Conservation (phyloP, 2,797 vertebrate genomes). For the Thamnophis elegans region DNA sequence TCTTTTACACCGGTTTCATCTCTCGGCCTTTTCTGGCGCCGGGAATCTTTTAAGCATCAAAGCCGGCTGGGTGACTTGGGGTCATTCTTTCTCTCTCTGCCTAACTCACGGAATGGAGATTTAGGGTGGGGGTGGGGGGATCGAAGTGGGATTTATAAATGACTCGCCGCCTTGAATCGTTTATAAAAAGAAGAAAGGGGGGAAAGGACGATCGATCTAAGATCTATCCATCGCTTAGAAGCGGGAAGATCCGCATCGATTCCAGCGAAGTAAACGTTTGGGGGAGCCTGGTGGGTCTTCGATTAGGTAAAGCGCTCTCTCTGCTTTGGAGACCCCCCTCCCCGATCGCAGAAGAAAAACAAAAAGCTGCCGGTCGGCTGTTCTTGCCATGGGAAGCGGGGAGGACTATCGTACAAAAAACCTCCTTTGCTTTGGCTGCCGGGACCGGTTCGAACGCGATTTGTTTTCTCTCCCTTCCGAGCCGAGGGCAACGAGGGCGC, state of each 20-base stretch:
- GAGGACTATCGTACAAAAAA: neutral
- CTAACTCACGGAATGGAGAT: neutral
- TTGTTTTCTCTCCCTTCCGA: neutral
- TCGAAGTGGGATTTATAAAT: neutral
- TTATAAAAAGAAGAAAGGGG: neutral
- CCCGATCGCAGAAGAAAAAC: neutral
- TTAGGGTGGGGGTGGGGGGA: accelerated
- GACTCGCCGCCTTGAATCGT: neutral
- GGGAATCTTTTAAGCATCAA: neutral
- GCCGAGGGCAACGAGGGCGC: neutral
- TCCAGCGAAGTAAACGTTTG: neutral
- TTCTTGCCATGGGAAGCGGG: neutral
- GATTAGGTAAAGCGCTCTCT: neutral
- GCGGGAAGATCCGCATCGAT: neutral
- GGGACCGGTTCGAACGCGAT: neutral
- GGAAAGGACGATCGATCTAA: neutral
- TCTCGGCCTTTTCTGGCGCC: neutral
- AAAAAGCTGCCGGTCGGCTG: neutral
- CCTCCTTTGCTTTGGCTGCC: neutral
- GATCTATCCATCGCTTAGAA: neutral
- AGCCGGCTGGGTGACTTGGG: neutral
- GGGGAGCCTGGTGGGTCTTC: neutral
- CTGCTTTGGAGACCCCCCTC: neutral
- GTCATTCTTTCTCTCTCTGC: neutral
- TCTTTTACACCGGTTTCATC: neutral